Base-by-base conservation (phyloP, 1,140 invertebrate genomes). In the Gryllus bimaculatus region DNA sequence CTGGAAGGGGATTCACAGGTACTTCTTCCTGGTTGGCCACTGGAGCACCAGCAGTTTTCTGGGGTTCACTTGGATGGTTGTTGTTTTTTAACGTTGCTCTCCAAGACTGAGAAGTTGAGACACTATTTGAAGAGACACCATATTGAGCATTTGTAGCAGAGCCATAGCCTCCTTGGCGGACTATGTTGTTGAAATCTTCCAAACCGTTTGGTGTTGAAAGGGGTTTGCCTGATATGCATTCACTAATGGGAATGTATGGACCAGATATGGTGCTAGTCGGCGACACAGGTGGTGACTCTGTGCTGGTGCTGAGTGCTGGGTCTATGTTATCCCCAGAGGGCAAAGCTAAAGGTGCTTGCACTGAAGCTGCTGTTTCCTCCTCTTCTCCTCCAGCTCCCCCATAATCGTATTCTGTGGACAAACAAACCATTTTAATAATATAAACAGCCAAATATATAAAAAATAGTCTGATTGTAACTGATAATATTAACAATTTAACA, bases 161-260 rank as follows among this genome's bases (percentile, higher is more conserved):
- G 26, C 73, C 74, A 76, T 80, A 74, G 3, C 73, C 74, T 54
- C 76, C 76, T 39, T 79, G 75, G 20, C 73, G 73, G 10, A 80
- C 66, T 8, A 79, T 54, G 49, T 79, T 79, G 66, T 80, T 79
- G 15, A 80, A 80, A 26, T 80, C 80, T 66, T 78, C 78, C 20
- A 80, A 54, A 54, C 78, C 80, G 47, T 77, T 47, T 0, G 81
- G 80, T 66, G 79, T 82, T 48, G 81, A 79, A 73, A 89, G 85
- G 12, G 91, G 90, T 80, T 89, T 90, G 74, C 96, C 96, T 78
- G 95, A 95, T 81, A 94, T 93, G 85, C 96, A 98, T 85, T 97
- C 95, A 79, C 94, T 96, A 81, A 95, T 92, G 47, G 92, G 90
- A 86, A 94, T 94, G 82, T 95, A 95, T 0, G 93, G 92, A 8